phyloP scores from a whole-genome alignment of 2,113 vertebrate genomes.

The Antechinus stuartii region DNA sequence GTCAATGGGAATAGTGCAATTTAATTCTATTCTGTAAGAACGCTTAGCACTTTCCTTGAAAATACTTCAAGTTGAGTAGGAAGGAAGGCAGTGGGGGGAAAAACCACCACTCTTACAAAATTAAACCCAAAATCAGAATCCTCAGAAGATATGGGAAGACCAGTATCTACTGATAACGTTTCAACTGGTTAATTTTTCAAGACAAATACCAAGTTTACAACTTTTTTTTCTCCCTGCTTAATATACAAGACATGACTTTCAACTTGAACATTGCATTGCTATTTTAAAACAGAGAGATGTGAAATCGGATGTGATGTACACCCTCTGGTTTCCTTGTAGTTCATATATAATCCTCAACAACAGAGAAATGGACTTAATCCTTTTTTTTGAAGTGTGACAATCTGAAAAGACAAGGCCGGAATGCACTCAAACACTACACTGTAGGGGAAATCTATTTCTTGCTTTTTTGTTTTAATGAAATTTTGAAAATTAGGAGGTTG shows the following conservation, averaged over 20 bases:
- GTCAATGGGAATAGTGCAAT: constrained; percentile 43
- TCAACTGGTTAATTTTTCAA: constrained; percentile 71
- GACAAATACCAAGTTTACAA: constrained; percentile 81
- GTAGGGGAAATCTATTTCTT: constrained; percentile 27
- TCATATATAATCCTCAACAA: not conserved
- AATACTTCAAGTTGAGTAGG: constrained; percentile 31
- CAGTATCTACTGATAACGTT: constrained; percentile 23
- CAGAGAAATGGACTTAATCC: not conserved
- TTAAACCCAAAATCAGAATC: constrained; percentile 10
- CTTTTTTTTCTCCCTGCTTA: constrained; percentile 70
- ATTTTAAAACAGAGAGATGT: not conserved
- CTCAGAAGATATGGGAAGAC: constrained; percentile 14
- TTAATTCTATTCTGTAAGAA: not conserved
- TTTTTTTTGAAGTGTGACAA: not conserved
- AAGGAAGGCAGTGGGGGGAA: not conserved
- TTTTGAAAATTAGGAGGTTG: constrained; percentile 18
- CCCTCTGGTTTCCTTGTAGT: not conserved
- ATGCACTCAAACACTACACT: not conserved
- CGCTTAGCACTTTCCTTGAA: constrained; percentile 34
- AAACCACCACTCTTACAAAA: not conserved
- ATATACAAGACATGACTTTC: constrained; percentile 55
- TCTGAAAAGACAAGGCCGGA: not conserved
- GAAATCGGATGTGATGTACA: not conserved
- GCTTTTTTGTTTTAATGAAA: not conserved
- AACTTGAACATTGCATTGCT: not conserved